Evolutionary conservation across 2,113 vertebrate species (phyloP), one percentile per base, ranked within the genome.

Genomic region (Myotis brandtii): DNA sequence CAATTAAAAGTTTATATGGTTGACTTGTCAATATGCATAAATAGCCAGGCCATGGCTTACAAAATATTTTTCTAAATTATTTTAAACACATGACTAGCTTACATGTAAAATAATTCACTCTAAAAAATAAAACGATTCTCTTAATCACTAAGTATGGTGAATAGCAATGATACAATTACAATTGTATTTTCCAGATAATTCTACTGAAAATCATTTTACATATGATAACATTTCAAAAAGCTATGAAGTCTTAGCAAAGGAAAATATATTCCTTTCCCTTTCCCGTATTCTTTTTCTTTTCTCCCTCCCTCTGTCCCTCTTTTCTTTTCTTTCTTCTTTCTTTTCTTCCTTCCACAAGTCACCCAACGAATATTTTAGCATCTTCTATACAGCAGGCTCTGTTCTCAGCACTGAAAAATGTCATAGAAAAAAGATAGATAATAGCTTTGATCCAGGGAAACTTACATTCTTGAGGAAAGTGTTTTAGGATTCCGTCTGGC

Each of bases 101-200:
- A 73, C 32, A 75, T 40, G 21, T 77, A 93, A 95, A 76, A 32
- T 48, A 88, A 46, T 46, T 54, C 3, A 46, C 18, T 75, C 32
- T 69, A 70, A 84, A 77, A 85, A 84, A 27, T 52, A 40, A 37
- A 62, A 12, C 9, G 25, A 37, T 64, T 87, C 72, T 69, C 23
- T 84, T 80, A 84, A 72, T 59, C 3, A 67, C 4, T 86, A 56
- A 72, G 12, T 48, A 82, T 54, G 23, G 12, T 85, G 25, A 79
- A 70, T 77, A 82, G 48, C 64, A 81, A 52, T 90, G n/a, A 9
- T 9, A 10, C 0, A 25, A 75, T 54, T 86, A 72, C 14, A 50
- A 46, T 8, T 83, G 27, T 25, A 77, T 82, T 90, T 95, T 77
- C 5, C 27, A 34, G 30, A 83, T 59, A 67, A 79, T 94, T 94